Evolutionary conservation across 2,797 vertebrate species (phyloP).

Genomic region (Streptopelia turtur): DNA sequence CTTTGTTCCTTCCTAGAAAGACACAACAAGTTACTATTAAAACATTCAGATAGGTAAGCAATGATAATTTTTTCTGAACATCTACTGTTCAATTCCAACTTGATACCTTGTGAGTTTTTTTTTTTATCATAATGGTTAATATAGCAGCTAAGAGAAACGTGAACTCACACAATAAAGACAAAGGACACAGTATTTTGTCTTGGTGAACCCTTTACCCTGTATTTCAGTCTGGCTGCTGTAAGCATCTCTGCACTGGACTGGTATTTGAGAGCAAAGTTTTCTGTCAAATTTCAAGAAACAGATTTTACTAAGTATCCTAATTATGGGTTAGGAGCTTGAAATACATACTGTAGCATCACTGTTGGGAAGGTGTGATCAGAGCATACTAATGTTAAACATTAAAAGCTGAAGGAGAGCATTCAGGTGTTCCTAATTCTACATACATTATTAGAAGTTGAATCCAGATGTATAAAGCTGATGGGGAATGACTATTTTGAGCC

Average conservation of each 20-base stretch:
- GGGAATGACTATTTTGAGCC: background rate
- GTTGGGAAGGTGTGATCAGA: background rate
- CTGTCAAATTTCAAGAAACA: background rate
- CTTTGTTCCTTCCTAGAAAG: conserved; percentile 81
- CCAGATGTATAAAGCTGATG: background rate
- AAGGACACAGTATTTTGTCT: background rate
- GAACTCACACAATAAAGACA: background rate
- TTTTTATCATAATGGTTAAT: background rate
- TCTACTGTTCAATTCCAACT: background rate
- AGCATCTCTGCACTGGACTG: background rate
- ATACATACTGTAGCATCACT: background rate
- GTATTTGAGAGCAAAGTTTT: background rate
- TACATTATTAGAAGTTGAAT: background rate
- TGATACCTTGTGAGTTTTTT: fast-evolving
- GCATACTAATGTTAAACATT: background rate
- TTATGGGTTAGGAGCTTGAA: background rate
- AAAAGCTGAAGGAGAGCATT: background rate
- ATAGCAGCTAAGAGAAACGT: background rate
- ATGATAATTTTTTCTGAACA: background rate
- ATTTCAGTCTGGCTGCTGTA: background rate
- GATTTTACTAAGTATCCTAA: background rate
- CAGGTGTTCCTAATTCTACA: background rate
- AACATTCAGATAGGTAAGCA: background rate
- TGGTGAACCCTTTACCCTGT: background rate
- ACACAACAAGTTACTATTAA: background rate